These are phyloP conservation scores for Aphidius ervi DNA, from an alignment of 1,140 invertebrate species.

Conservation along the genomic window DNA sequence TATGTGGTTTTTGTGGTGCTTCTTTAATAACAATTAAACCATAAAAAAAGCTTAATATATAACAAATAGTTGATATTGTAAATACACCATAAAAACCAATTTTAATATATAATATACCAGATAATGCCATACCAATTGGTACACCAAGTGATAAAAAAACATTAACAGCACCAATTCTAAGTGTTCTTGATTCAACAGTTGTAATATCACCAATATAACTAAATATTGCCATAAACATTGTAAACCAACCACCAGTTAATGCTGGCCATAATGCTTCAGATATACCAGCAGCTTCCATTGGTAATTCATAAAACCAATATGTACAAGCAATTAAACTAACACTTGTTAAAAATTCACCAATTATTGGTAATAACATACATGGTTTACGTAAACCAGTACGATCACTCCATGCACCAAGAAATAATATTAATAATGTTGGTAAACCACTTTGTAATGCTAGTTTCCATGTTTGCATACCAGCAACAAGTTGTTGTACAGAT, in stretches of 20 bases:
- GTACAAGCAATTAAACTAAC: conserved; percentile 75
- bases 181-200: conserved; percentile 71
- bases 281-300: conserved; percentile 72
- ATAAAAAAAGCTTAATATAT: conserved; percentile 70
- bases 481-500: conserved; percentile 71
- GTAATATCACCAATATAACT: conserved; percentile 86
- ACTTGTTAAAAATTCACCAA: conserved; percentile 74
- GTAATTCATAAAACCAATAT: conserved; percentile 71
- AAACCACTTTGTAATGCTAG: conserved; percentile 71
- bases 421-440: conserved; percentile 70
- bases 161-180: conserved; percentile 79
- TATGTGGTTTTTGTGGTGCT: conserved; percentile 35
- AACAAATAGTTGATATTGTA: conserved; percentile 66
- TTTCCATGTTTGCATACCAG: conserved; percentile 76
- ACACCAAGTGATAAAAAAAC: conserved; percentile 76
- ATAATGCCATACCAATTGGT: conserved; percentile 73
- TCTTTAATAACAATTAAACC: conserved; percentile 65
- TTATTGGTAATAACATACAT: conserved; percentile 76
- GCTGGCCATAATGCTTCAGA: conserved; percentile 74
- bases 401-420: conserved; percentile 77
- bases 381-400: conserved; percentile 72
- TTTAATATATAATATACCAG: conserved; percentile 64
- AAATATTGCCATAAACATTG: conserved; percentile 85
- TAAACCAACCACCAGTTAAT: conserved; percentile 79
- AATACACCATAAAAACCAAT: conserved; percentile 79